Evolutionary conservation across 2,797 vertebrate species (phyloP), one percentile per base, ranked within the genome.

Genomic region (Catamblyrhynchus diadema): DNA sequence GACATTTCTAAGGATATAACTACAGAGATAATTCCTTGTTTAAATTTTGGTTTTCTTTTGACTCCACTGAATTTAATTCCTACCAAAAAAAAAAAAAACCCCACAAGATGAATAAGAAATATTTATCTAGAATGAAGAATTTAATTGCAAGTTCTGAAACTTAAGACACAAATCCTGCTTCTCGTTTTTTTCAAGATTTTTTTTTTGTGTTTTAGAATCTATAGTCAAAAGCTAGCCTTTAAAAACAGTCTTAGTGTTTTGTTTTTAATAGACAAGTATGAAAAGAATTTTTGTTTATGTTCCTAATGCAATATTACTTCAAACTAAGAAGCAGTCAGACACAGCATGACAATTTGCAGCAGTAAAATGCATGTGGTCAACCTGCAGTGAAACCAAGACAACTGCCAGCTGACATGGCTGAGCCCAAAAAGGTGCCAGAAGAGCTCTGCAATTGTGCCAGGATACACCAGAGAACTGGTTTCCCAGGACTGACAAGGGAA

Each of bases 21-120:
- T 23, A 53, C n/a, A 45, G 54, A 71, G 25, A 53, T n/a, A 66
- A 82, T 35, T 61, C 28, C 22, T 62, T 61, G 45, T 20, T 83
- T 74, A 65, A 81, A 94, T 50, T 65, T 67, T 51, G 32, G 12
- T 15, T 86, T 30, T 53, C 23, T 67, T 93, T 35, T 69, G 32
- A 82, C 17, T 79, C 60, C 21, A 39, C 12, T 73, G 30, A 73
- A 59, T 84, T 85, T 61, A 71, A 53, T 54, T 86, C 32, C 79
- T n/a, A 4, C 8, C 6, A 41, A 41, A 41, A 41, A 41, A 0
- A 3, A 37, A 39, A 16, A 16, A 19, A 0, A 0, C 3, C 3
- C 11, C 25, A 60, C 9, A 79, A 73, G 57, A 92, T 33, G 12
- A 80, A 56, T 39, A 70, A 71, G 17, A 20, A 82, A 8, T 61